Evolutionary conservation across 1,140 invertebrate species (phyloP).

Genomic region (Venustaconcha ellipsiformis): DNA sequence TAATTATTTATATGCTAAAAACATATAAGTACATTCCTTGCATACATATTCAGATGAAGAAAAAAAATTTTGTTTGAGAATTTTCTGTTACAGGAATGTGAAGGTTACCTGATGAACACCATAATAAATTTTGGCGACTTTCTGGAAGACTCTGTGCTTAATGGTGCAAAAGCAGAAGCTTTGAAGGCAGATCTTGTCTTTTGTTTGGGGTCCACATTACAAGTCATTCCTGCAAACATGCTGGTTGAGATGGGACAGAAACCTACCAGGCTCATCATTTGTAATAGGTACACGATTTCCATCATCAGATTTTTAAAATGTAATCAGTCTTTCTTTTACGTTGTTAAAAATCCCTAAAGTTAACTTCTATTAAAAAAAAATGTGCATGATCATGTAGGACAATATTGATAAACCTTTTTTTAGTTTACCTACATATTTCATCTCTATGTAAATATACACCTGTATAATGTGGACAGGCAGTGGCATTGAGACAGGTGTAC

Average conservation of each 20-base stretch:
- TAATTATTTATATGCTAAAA: not conserved
- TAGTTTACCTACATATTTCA: too few species aligned
- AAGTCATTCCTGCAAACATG: slow-evolving; percentile 66
- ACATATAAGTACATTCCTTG: not conserved
- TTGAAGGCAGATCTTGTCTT: slow-evolving; percentile 89
- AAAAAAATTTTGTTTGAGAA: not conserved
- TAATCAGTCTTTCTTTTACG: too few species aligned
- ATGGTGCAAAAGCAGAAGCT: slow-evolving; percentile 34
- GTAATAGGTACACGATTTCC: slow-evolving; percentile 44
- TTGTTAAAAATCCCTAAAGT: too few species aligned
- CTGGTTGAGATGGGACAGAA: slow-evolving; percentile 44
- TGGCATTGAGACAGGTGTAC: too few species aligned
- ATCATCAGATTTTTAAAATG: too few species aligned
- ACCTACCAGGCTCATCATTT: slow-evolving; percentile 46
- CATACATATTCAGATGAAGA: not conserved
- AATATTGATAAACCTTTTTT: too few species aligned
- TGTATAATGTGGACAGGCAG: too few species aligned
- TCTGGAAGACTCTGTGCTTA: slow-evolving; percentile 35
- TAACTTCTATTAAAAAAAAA: too few species aligned
- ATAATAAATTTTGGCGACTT: slow-evolving; percentile 55
- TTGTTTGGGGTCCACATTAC: slow-evolving; percentile 84
- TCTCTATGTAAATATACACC: too few species aligned
- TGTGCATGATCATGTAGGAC: too few species aligned
- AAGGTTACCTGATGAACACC: slow-evolving; percentile 51
- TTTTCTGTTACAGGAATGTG: slow-evolving; percentile 38